Percentiles rank a stretch among this genome's conserved stretches.
Conservation (phyloP, 2,113 vertebrate genomes). For the Hemichromis elongatus region DNA sequence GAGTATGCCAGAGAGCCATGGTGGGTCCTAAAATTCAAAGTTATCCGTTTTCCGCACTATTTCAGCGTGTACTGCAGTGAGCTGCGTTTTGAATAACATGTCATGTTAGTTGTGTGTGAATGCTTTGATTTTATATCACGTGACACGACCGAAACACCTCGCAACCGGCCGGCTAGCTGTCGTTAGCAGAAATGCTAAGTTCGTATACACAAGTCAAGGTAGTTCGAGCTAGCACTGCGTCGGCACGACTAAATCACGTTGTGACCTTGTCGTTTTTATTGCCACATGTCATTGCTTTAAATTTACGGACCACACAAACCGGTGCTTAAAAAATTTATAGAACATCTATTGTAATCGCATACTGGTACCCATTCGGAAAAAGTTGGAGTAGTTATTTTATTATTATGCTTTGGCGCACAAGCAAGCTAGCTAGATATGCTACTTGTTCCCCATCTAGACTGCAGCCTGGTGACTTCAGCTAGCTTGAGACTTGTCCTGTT, state of each 20-base stretch:
- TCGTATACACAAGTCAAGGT: not conserved
- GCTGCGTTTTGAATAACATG: fast-evolving
- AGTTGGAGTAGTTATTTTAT: not conserved
- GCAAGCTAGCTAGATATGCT: not conserved
- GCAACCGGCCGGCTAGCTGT: not conserved
- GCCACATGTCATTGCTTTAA: not conserved
- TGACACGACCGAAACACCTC: not conserved
- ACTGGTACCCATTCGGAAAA: not conserved
- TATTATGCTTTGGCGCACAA: not conserved
- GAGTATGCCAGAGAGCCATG: slow-evolving; percentile 92
- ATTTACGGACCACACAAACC: not conserved
- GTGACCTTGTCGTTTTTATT: slow-evolving; percentile 58
- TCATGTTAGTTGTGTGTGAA: fast-evolving
- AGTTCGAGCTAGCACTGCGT: not conserved
- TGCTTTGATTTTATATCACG: not conserved
- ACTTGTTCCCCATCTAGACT: not conserved
- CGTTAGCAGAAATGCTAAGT: slow-evolving; percentile 43
- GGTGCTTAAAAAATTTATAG: fast-evolving
- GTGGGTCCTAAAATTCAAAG: slow-evolving; percentile 64
- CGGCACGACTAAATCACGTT: slow-evolving; percentile 47
- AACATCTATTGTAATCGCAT: fast-evolving
- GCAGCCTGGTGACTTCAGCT: not conserved
- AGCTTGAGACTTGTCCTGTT: not conserved
- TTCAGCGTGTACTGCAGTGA: fast-evolving
- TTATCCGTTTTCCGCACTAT: fast-evolving